Evolutionary conservation across 2,113 vertebrate genomes (phyloP).

Genomic region (Melanostigma gelatinosum): DNA sequence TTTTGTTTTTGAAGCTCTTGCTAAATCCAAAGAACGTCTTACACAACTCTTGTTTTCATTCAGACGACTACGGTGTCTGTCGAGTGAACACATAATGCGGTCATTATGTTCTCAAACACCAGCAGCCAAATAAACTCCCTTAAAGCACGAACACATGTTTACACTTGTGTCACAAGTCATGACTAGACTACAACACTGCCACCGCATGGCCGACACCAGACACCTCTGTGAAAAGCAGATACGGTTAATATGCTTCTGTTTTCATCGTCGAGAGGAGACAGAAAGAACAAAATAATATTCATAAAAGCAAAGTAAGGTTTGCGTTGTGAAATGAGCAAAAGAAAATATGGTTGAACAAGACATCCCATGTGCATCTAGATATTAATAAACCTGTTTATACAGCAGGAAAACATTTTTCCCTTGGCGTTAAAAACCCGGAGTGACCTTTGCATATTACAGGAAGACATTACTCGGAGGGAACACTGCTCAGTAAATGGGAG

Average conservation of each 20-base stretch:
- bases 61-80: background rate
- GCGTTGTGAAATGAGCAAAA: background rate
- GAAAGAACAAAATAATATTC: background rate
- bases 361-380: background rate
- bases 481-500: slow-evolving; percentile 14
- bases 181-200: slow-evolving; percentile 26
- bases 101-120: background rate
- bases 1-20: background rate
- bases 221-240: background rate
- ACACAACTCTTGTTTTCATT: slow-evolving; percentile 1
- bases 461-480: slow-evolving; percentile 1
- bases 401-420: background rate
- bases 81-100: slow-evolving; percentile 6
- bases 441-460: slow-evolving; percentile 15
- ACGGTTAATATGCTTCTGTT: background rate
- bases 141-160: slow-evolving; percentile 13
- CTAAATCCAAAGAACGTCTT: slow-evolving; percentile 14
- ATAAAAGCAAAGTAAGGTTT: background rate
- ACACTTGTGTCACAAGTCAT: background rate
- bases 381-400: background rate
- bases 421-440: background rate
- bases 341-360: background rate
- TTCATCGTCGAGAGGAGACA: background rate
- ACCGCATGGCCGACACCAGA: background rate
- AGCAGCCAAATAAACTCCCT: slow-evolving; percentile 1